A percentile compares a stretch with the other conserved stretches of the same genome.
These are phyloP conservation scores for Drosophila eugracilis DNA, from an alignment of 1,140 invertebrate genomes.

Conservation along the genomic window DNA sequence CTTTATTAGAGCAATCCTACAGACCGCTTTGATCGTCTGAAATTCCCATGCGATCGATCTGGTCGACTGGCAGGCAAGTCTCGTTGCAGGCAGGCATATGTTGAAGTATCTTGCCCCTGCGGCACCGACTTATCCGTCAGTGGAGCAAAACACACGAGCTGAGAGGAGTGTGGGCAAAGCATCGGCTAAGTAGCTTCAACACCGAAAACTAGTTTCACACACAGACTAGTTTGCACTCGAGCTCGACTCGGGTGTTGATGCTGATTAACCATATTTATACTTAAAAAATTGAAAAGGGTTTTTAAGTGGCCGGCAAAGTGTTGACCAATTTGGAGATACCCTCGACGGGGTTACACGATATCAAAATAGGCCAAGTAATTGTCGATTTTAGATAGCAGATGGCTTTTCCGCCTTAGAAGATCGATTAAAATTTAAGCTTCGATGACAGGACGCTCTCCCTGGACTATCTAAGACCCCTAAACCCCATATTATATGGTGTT, in stretches of 20 bases:
- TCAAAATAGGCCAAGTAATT: conserved; percentile 25
- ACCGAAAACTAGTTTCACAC: conserved; percentile 48
- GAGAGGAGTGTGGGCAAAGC: conserved; percentile 22
- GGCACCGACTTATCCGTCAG: conserved; percentile 39
- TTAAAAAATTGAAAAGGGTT: conserved; percentile 52
- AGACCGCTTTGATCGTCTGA: conserved; percentile 37
- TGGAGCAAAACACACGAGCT: conserved; percentile 35
- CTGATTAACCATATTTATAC: conserved; percentile 51
- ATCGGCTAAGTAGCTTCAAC: conserved; percentile 43
- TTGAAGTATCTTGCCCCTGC: conserved; percentile 34
- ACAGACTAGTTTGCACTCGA: conserved; percentile 50
- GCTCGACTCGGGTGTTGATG: conserved; percentile 41
- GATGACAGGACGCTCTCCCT: conserved; percentile 5
- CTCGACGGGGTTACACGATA: conserved; percentile 23
- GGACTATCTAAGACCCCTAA: too few relatives aligned
- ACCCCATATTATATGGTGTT: background rate
- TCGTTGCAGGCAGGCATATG: conserved; percentile 39
- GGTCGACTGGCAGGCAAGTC: conserved; percentile 23
- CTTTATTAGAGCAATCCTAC: conserved; percentile 30
- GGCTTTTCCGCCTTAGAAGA: background rate
- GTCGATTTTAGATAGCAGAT: conserved; percentile 10
- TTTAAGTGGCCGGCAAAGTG: conserved; percentile 33
- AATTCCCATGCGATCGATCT: conserved; percentile 48
- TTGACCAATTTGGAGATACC: conserved; percentile 40
- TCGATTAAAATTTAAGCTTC: conserved; percentile 19